phyloP scores from a whole-genome alignment of 2,797 vertebrate genomes.

The Sebastes vulpes region DNA sequence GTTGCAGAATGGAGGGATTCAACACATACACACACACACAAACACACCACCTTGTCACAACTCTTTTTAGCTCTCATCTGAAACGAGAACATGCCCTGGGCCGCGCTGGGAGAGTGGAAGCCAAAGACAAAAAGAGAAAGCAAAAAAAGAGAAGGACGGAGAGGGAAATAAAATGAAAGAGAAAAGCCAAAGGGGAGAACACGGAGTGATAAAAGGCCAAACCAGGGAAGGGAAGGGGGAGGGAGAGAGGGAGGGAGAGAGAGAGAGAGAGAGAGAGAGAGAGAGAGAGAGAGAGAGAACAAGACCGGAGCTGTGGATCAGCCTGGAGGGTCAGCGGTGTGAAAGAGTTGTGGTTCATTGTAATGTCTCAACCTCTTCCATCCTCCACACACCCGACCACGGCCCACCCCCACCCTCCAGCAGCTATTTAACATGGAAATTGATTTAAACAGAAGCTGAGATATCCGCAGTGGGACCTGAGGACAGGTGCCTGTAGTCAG shows the following conservation, averaged over 20 bases:
- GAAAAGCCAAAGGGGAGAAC: slow-evolving; percentile 72
- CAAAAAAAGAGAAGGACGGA: slow-evolving; percentile 34
- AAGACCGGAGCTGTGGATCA: slow-evolving; percentile 49
- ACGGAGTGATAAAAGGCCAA: slow-evolving; percentile 72
- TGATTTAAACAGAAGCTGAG: slow-evolving; percentile 83
- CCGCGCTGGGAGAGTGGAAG: slow-evolving; percentile 62
- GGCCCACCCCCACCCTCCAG: slow-evolving; percentile 51
- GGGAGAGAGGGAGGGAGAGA: neutral
- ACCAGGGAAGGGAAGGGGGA: slow-evolving; percentile 5
- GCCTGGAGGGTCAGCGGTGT: slow-evolving; percentile 65
- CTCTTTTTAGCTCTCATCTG: slow-evolving; percentile 71
- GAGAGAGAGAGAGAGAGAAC: slow-evolving; percentile 5
- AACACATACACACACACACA: slow-evolving; percentile 16
- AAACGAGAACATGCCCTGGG: slow-evolving; percentile 79
- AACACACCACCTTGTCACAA: slow-evolving; percentile 65
- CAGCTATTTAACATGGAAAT: slow-evolving; percentile 85
- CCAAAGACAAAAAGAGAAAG: slow-evolving; percentile 53
- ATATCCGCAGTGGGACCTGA: slow-evolving; percentile 77
- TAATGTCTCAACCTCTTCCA: slow-evolving; percentile 61
- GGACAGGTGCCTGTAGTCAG: slow-evolving; percentile 82
- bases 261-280: neutral
- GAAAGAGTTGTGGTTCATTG: slow-evolving; percentile 61
- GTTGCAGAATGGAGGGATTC: neutral
- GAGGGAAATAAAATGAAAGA: slow-evolving; percentile 64
- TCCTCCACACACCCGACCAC: neutral